phyloP scores from a whole-genome alignment of 2,797 vertebrate species.

The Thamnophis elegans region DNA sequence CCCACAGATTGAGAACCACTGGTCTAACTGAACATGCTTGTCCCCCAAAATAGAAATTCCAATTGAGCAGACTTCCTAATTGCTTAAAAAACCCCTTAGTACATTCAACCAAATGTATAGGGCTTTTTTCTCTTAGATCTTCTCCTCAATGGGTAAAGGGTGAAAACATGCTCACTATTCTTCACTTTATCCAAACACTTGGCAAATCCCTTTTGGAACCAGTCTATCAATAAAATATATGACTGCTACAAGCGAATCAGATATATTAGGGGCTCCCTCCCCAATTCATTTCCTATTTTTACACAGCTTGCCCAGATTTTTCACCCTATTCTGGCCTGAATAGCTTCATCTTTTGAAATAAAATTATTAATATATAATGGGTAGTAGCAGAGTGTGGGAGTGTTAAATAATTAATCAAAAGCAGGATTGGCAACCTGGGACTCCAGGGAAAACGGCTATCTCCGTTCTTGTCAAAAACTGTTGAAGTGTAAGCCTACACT shows the following conservation, averaged over 20 bases:
- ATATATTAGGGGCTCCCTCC: neutral
- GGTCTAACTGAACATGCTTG: neutral
- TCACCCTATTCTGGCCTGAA: neutral
- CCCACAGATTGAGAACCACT: no score
- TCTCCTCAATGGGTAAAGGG: neutral
- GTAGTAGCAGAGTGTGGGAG: neutral
- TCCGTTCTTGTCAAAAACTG: neutral
- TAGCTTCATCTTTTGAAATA: neutral
- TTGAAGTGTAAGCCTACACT: neutral
- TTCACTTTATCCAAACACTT: neutral
- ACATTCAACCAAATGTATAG: neutral
- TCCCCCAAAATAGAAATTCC: neutral
- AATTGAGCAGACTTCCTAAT: neutral
- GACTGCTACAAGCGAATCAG: neutral
- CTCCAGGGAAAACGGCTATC: neutral
- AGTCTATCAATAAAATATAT: neutral
- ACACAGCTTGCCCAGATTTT: slow-evolving; percentile 7
- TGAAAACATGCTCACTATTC: neutral
- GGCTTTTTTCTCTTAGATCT: neutral
- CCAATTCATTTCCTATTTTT: slow-evolving; percentile 21
- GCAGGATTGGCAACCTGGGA: neutral
- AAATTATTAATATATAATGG: neutral
- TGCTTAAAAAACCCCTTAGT: neutral
- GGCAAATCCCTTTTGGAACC: neutral
- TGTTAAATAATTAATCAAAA: neutral